phyloP scores from a whole-genome alignment of 2,888 invertebrate genomes.

The Amphiduros pacificus region DNA sequence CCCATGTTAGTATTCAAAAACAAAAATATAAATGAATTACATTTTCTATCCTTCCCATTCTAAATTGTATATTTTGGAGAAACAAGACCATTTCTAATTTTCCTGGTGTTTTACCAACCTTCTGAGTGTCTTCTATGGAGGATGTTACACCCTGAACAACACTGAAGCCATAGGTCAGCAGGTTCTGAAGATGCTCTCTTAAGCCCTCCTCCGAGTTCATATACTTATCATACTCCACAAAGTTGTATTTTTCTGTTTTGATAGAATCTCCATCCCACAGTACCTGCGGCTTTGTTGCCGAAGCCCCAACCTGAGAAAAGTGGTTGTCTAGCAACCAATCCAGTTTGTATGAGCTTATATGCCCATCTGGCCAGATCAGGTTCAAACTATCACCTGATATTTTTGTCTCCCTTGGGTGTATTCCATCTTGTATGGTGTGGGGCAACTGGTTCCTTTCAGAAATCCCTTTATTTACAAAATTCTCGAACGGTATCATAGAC shows the following conservation, averaged over 20 bases:
- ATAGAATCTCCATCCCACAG: conserved; percentile 33
- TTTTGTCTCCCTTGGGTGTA: conserved; percentile 53
- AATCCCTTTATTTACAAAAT: too few relatives aligned
- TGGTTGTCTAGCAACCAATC: conserved; percentile 35
- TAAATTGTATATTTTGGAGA: too few relatives aligned
- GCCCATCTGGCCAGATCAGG: conserved; percentile 63
- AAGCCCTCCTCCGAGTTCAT: conserved; percentile 33
- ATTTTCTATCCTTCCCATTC: too few relatives aligned
- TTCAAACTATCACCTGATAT: conserved; percentile 56
- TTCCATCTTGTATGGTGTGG: conserved; percentile 47
- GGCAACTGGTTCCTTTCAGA: too few relatives aligned
- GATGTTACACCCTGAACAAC: conserved; percentile 29
- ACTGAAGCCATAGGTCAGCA: conserved; percentile 39
- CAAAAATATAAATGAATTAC: too few relatives aligned
- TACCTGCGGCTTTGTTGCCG: background rate
- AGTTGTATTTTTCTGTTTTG: conserved; percentile 14
- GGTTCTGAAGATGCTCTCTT: conserved; percentile 29
- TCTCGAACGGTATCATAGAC: too few relatives aligned
- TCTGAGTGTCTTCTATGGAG: conserved; percentile 62
- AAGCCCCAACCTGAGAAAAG: conserved; percentile 4
- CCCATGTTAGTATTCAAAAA: too few relatives aligned
- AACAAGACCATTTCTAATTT: conserved; percentile 66
- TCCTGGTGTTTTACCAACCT: conserved; percentile 62
- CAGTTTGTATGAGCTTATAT: conserved; percentile 33
- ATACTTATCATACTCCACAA: conserved; percentile 30